Evolutionary conservation across 2,888 invertebrate species (phyloP).

Genomic region (Tenthredo scrophulariae): DNA sequence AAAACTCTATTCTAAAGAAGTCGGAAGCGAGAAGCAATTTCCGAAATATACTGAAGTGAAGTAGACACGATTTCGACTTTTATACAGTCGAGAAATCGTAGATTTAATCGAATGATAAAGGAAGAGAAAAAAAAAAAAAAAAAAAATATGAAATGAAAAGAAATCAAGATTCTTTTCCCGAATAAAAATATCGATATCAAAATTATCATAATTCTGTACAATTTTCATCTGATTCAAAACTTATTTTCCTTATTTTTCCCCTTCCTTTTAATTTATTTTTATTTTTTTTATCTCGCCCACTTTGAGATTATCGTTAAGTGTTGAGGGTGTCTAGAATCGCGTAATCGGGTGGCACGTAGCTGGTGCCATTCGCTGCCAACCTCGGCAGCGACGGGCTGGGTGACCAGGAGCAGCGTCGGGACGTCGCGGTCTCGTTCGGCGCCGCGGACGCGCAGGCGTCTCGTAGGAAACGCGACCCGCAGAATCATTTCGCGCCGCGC

Average conservation of each 20-base stretch:
- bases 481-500: slow-evolving; percentile 73
- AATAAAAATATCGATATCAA: neutral
- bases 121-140: no score
- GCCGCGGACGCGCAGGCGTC: slow-evolving; percentile 63
- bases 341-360: slow-evolving; percentile 36
- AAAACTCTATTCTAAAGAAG: neutral
- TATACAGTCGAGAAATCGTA: neutral
- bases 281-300: neutral
- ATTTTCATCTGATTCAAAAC: neutral
- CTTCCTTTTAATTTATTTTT: no score
- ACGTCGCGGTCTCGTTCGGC: slow-evolving; percentile 50
- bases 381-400: slow-evolving; percentile 5
- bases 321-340: slow-evolving; percentile 26
- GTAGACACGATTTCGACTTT: neutral
- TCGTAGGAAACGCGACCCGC: slow-evolving; percentile 60
- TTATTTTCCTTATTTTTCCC: neutral
- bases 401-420: slow-evolving; percentile 2
- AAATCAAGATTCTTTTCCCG: neutral
- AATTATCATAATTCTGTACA: neutral
- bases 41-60: neutral
- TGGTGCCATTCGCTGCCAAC: slow-evolving; percentile 37
- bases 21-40: neutral
- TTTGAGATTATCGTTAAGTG: neutral
- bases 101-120: neutral
- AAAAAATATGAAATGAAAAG: neutral